Conservation (phyloP, 2,888 invertebrate genomes). For the Megastigmus dorsalis region DNA sequence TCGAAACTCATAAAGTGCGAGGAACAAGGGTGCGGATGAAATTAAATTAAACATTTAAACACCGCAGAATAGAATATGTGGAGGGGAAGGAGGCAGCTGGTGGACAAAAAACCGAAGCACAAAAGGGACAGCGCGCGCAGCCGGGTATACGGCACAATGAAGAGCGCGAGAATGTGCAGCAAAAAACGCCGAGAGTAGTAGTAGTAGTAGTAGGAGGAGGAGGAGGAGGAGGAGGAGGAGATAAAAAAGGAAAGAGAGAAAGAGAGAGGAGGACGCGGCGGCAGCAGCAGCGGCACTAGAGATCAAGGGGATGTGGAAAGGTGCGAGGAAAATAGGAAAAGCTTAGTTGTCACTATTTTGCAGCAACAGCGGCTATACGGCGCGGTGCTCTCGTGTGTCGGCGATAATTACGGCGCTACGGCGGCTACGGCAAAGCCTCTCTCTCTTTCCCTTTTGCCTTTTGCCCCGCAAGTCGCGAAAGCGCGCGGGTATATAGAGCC, state of each 20-base stretch:
- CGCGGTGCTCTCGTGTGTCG: constrained; percentile 35
- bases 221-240: not conserved
- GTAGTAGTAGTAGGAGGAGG: not conserved
- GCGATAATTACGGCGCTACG: constrained; percentile 56
- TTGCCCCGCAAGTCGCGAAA: no score
- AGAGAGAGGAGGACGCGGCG: not conserved
- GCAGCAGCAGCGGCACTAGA: not conserved
- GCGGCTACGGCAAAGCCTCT: not conserved
- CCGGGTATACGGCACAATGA: constrained; percentile 10
- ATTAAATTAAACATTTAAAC: constrained; percentile 41
- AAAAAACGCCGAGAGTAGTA: not conserved
- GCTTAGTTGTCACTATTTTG: constrained; percentile 47
- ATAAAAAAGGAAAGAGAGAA: not conserved
- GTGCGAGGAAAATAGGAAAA: constrained; percentile 28
- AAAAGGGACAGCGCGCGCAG: no score
- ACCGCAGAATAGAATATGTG: not conserved
- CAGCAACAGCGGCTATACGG: constrained; percentile 23
- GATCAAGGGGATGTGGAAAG: constrained; percentile 25
- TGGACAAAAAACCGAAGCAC: not conserved
- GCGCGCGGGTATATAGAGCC: no score
- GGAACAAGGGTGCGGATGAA: not conserved
- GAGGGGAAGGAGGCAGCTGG: not conserved
- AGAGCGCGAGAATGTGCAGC: not conserved
- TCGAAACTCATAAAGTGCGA: not conserved
- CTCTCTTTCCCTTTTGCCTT: not conserved